Base-by-base conservation (phyloP, 2,113 vertebrate genomes). In the Lucifuga dentata region DNA sequence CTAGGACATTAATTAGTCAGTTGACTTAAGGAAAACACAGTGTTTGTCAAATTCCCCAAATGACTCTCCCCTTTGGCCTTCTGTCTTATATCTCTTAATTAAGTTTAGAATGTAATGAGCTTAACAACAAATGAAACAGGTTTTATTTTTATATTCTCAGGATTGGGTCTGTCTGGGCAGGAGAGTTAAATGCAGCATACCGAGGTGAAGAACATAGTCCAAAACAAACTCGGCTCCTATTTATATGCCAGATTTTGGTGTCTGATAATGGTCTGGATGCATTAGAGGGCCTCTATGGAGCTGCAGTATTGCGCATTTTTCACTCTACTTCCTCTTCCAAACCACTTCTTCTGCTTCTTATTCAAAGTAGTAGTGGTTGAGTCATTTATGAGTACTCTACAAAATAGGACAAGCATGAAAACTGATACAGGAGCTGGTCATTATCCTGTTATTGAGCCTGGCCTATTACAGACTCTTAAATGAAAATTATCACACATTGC, bases 101-200 rank as follows among this genome's bases (percentile, higher is more conserved):
- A 81, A 84, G 64, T 72, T 43, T 49, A 67, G 69, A 65, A 72
- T 68, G 56, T 72, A 85, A 85, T 79, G 72, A 80, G 76, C 59
- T 83, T 50, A 70, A 58, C 49, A 78, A 56, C 57, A 68, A 83
- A 87, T 72, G 46, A 73, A 84, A 72, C 44, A 1, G 52, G 24
- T 65, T 78, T 77, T 69, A 49, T 78, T 79, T 68, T 40, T 73
- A 53, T 45, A 49, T 58, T 51, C 57, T 57, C 57, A 5, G 66
- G 46, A 71, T 68, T 57, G 58, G 57, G 15, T 80, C 43, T 55
- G 57, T 1, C 12, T 52, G 33, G 67, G 59, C 32, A 55, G 38
- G 26, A 35, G 23, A 17, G 38, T 64, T 26, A 72, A 64, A 65
- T 63, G 62, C 33, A 49, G 50, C 21, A 17, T 36, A 49, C 32